These are phyloP conservation scores for Agonopterix subpropinquella DNA, from an alignment of 2,888 invertebrate genomes.

Conservation along the genomic window DNA sequence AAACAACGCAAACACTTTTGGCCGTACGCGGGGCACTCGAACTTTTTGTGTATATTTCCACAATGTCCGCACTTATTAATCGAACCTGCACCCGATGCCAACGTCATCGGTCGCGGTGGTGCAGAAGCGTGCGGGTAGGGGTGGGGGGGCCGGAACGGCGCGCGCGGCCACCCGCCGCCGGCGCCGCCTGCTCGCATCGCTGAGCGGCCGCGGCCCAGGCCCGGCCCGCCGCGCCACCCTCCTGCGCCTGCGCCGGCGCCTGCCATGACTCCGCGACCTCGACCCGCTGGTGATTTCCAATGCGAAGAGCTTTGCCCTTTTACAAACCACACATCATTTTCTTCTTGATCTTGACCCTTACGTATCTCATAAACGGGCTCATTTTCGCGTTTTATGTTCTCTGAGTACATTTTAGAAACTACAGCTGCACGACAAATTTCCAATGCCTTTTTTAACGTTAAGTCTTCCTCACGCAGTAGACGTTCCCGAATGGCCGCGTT, in stretches of 20 bases:
- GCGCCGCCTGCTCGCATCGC: neutral
- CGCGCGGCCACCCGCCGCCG: neutral
- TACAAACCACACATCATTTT: too few relatives aligned
- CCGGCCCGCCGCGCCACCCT: neutral
- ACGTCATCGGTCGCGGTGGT: too few relatives aligned
- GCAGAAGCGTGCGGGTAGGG: neutral
- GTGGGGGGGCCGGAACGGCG: neutral
- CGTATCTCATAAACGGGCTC: too few relatives aligned
- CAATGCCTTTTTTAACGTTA: too few relatives aligned
- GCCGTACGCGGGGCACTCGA: slow-evolving; percentile 6
- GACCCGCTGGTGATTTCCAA: neutral
- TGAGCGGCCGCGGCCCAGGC: neutral
- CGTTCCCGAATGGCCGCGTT: too few relatives aligned
- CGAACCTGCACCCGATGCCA: too few relatives aligned
- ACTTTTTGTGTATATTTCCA: neutral
- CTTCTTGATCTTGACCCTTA: too few relatives aligned
- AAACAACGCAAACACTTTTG: slow-evolving; percentile 5
- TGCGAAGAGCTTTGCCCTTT: too few relatives aligned
- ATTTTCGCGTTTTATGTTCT: too few relatives aligned
- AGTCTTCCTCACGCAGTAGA: too few relatives aligned
- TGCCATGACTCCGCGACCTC: neutral
- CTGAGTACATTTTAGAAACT: too few relatives aligned
- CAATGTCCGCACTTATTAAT: slow-evolving; percentile 1
- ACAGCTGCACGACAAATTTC: too few relatives aligned
- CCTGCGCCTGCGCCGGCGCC: neutral